phyloP scores from a whole-genome alignment of 2,797 vertebrate genomes.

The Ctenopoma multispine region DNA sequence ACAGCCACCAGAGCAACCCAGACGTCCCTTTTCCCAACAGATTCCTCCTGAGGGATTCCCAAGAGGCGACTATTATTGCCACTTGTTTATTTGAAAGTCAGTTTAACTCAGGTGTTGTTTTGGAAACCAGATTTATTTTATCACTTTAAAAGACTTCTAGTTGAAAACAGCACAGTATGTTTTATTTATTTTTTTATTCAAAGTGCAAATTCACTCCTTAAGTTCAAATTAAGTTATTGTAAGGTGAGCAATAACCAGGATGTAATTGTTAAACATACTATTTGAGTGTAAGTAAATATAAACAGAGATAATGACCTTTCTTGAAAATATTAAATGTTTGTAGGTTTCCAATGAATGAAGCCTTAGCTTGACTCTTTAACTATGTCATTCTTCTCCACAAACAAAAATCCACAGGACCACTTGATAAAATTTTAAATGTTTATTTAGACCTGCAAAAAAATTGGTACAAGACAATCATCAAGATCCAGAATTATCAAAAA shows the following conservation, averaged over 20 bases:
- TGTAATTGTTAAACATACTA: conserved; percentile 6
- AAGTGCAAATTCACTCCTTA: background rate
- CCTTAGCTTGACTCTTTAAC: too few relatives aligned
- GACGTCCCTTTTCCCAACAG: background rate
- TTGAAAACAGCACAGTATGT: too few relatives aligned
- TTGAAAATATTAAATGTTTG: background rate
- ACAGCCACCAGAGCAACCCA: conserved; percentile 6
- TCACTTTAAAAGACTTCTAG: background rate
- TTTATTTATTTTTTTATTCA: background rate
- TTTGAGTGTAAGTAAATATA: background rate
- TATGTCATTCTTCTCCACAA: too few relatives aligned
- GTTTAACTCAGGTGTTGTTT: background rate
- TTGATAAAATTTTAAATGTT: too few relatives aligned
- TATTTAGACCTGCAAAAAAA: too few relatives aligned
- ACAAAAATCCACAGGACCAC: too few relatives aligned
- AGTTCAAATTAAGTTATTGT: conserved; percentile 3
- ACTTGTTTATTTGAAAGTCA: conserved; percentile 34
- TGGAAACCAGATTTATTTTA: background rate
- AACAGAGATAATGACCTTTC: too few relatives aligned
- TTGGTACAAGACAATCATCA: too few relatives aligned
- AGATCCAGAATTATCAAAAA: too few relatives aligned
- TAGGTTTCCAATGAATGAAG: too few relatives aligned
- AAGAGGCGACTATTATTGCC: conserved; percentile 15
- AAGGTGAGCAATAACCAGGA: conserved; percentile 1
- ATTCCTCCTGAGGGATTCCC: conserved; percentile 13